These are phyloP conservation scores for Cyprinodon tularosa DNA, from an alignment of 2,113 vertebrate genomes.

Conservation along the genomic window DNA sequence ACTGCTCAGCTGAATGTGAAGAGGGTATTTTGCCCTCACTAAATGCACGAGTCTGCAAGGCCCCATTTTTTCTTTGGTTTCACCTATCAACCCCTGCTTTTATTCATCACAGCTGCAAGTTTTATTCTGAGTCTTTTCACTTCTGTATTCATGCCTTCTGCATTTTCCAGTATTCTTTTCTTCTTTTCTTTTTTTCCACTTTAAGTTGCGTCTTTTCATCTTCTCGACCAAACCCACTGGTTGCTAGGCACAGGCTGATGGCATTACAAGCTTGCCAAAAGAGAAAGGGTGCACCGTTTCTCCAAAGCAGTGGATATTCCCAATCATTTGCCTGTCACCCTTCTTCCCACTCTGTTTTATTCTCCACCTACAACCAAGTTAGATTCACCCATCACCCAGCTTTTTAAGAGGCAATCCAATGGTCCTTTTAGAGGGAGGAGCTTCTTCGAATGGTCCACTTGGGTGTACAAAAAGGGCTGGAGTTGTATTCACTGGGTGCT, in stretches of 20 bases:
- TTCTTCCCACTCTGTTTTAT: conserved; percentile 26
- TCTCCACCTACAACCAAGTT: conserved; percentile 39
- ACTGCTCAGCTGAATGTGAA: conserved; percentile 39
- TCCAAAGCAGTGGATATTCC: conserved; percentile 84
- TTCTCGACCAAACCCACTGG: conserved; percentile 76
- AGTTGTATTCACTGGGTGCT: conserved; percentile 85
- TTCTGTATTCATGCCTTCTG: conserved; percentile 22
- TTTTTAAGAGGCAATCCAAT: conserved; percentile 81
- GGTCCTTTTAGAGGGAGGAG: conserved; percentile 80
- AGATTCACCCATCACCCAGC: conserved; percentile 67
- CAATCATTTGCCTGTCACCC: conserved; percentile 71
- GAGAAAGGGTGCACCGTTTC: conserved; percentile 79
- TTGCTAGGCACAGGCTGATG: conserved; percentile 81
- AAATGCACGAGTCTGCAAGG: conserved; percentile 45
- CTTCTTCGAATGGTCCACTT: conserved; percentile 86
- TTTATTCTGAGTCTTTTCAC: conserved; percentile 40
- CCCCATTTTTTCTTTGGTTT: conserved; percentile 55
- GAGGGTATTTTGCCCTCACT: conserved; percentile 44
- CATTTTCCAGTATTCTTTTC: conserved; percentile 32
- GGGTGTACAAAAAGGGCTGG: conserved; percentile 83
- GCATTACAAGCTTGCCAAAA: conserved; percentile 67
- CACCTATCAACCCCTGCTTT: conserved; percentile 57
- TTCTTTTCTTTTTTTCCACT: conserved; percentile 35
- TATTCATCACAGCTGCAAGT: conserved; percentile 61
- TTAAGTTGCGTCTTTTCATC: conserved; percentile 51